Evolutionary conservation across 2,888 invertebrate species (phyloP).

Genomic region (Altica lythri): DNA sequence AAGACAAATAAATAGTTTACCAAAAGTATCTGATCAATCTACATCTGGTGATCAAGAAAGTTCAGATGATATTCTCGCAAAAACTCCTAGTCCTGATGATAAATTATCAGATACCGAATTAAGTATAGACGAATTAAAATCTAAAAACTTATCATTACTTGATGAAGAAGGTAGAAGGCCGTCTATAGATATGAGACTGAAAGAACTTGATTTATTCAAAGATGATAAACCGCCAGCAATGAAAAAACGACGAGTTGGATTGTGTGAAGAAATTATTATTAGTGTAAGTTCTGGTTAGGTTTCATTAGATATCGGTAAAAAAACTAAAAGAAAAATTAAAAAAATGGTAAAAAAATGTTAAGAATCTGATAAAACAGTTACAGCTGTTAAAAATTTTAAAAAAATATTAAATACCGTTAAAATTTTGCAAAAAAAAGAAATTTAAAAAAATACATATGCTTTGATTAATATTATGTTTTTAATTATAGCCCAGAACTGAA

Average conservation of each 20-base stretch:
- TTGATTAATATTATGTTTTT: no score
- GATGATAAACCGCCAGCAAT: slow-evolving; percentile 42
- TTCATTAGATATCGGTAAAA: neutral
- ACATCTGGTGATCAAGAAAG: slow-evolving; percentile 11
- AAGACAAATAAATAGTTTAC: slow-evolving; percentile 47
- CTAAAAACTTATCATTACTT: slow-evolving; percentile 45
- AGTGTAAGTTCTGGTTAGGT: slow-evolving; percentile 61
- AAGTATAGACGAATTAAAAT: slow-evolving; percentile 38
- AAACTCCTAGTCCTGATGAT: slow-evolving; percentile 41
- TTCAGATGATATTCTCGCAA: slow-evolving; percentile 19
- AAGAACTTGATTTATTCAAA: slow-evolving; percentile 50
- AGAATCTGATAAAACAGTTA: no score
- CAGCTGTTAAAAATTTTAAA: no score
- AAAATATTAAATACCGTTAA: no score
- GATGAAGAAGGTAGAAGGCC: slow-evolving; percentile 39
- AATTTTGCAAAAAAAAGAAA: no score
- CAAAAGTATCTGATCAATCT: slow-evolving; percentile 35
- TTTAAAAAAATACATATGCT: no score
- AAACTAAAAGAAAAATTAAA: no score
- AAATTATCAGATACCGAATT: slow-evolving; percentile 28
- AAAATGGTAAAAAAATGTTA: neutral
- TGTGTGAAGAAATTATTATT: slow-evolving; percentile 68
- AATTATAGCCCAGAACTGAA: slow-evolving; percentile 77
- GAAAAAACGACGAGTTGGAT: slow-evolving; percentile 61
- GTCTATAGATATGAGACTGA: slow-evolving; percentile 50